Percentiles rank a stretch among this genome's conserved stretches.
Conservation (phyloP, 1,140 invertebrate genomes). For the Zaprionus gabonicus region DNA sequence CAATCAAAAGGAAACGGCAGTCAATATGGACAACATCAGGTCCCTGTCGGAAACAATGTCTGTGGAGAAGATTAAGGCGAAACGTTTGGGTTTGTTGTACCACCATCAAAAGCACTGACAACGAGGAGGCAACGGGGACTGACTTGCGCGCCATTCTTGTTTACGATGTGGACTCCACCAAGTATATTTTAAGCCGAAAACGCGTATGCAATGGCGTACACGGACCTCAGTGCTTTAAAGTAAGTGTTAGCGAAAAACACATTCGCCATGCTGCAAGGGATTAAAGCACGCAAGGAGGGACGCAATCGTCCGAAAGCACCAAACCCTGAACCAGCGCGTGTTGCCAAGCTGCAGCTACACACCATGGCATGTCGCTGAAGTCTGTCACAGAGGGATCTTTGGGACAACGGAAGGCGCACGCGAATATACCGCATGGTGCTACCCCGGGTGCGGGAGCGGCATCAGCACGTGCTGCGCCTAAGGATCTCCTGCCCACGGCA, state of each 20-base stretch:
- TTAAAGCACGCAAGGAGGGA: conserved; percentile 97
- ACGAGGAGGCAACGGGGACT: conserved; percentile 89
- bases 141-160: conserved; percentile 96
- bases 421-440: too few species aligned
- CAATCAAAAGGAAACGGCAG: conserved; percentile 94
- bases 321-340: too few species aligned
- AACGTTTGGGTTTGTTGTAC: conserved; percentile 93
- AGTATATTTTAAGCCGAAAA: conserved; percentile 97
- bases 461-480: conserved; percentile 47
- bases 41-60: conserved; percentile 98
- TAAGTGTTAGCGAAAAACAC: conserved; percentile 96
- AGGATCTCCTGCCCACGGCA: conserved; percentile 86
- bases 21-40: conserved; percentile 96
- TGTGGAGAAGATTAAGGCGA: conserved; percentile 98
- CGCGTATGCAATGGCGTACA: conserved; percentile 97
- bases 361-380: conserved; percentile 98
- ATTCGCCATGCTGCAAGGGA: conserved; percentile 95
- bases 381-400: conserved; percentile 96
- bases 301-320: conserved; percentile 84
- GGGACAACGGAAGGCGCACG: too few species aligned
- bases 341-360: conserved; percentile 90
- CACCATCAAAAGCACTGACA: conserved; percentile 96
- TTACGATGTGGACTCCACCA: conserved; percentile 97
- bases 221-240: conserved; percentile 97
- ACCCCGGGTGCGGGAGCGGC: conserved; percentile 51